A percentile compares a stretch with the other conserved stretches of the same genome.
phyloP scores from a whole-genome alignment of 2,888 invertebrate genomes.

The Drosophila kokeensis region DNA sequence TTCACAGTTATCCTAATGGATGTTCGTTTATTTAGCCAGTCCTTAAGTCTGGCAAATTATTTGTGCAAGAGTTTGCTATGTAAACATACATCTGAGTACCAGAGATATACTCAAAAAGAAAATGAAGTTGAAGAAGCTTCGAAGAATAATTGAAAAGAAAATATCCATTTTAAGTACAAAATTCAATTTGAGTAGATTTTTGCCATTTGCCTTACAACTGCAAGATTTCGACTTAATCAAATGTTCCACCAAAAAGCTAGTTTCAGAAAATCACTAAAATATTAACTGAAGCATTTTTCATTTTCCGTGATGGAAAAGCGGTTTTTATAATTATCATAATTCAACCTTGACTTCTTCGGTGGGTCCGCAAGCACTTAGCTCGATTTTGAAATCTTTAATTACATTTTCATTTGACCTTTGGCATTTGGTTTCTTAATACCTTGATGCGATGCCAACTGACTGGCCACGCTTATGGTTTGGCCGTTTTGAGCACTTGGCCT shows the following conservation, averaged over 20 bases:
- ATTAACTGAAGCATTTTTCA: background rate
- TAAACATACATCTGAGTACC: background rate
- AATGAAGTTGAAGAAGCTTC: background rate
- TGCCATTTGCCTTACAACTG: too few species aligned
- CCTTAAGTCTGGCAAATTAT: conserved; percentile 21
- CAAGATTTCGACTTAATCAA: background rate
- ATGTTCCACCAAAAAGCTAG: background rate
- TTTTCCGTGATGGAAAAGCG: background rate
- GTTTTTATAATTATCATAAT: background rate
- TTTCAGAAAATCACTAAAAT: background rate
- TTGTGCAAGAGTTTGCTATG: background rate
- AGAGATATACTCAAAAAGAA: background rate
- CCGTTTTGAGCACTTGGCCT: conserved; percentile 20
- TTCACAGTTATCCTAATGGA: conserved; percentile 54
- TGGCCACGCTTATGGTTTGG: conserved; percentile 13
- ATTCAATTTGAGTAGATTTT: background rate
- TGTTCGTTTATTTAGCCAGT: conserved; percentile 41
- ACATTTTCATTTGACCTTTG: conserved; percentile 55
- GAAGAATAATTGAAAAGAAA: background rate
- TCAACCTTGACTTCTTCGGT: conserved; percentile 9
- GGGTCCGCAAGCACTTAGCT: conserved; percentile 10
- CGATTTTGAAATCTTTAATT: conserved; percentile 55
- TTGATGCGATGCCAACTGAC: conserved; percentile 56
- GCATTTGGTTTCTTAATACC: conserved; percentile 20
- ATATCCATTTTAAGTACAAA: background rate